Evolutionary conservation across 1,140 invertebrate species (phyloP), one percentile per base, ranked within the genome.

Genomic region (Acyrthosiphon pisum): DNA sequence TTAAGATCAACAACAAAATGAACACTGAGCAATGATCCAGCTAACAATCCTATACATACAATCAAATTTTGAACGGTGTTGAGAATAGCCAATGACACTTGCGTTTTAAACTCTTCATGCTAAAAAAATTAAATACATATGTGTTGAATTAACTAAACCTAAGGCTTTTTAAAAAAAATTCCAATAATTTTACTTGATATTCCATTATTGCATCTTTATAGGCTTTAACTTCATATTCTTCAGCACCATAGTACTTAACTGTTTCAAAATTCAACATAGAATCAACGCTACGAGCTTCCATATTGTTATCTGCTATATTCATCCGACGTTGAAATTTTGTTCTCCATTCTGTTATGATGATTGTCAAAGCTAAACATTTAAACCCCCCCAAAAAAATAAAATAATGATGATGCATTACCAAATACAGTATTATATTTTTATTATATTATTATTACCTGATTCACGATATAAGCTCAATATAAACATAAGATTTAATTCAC

Each of bases 241-340:
- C 99, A 41, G 98, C 98, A 48, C 97, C 97, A 95, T 99, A 99
- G 95, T 99, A 99, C 95, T 99, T 99, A 0, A 99, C 99, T 9
- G 99, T 99, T 96, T 99, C 99, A 96, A 99, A 99, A 95, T 99
- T 99, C 0, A 99, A 96, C 68, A 99, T 95, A n/a, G 99, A 99
- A 95, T 99, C 99, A 0, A 99, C 98, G 93, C 97, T 99, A 88
- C 97, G 96, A n/a, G 98, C 97, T 95, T 98, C 97, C 93, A 97
- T 97, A 89, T 97, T 97, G 95, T 99, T 99, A 94, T 99, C 99
- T 0, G 98, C 97, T 37, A 97, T 95, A 95, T 99, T 99, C 98
- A 99, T 99, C 30, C 97, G 96, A 53, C 98, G 96, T 94, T 99
- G 97, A 95, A 97, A 99, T 95, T 99, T 99, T 0, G 98, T 99